A percentile compares a stretch with the other conserved stretches of the same genome.
phyloP scores from a whole-genome alignment of 2,797 vertebrate genomes.

The Syncerus caffer region DNA sequence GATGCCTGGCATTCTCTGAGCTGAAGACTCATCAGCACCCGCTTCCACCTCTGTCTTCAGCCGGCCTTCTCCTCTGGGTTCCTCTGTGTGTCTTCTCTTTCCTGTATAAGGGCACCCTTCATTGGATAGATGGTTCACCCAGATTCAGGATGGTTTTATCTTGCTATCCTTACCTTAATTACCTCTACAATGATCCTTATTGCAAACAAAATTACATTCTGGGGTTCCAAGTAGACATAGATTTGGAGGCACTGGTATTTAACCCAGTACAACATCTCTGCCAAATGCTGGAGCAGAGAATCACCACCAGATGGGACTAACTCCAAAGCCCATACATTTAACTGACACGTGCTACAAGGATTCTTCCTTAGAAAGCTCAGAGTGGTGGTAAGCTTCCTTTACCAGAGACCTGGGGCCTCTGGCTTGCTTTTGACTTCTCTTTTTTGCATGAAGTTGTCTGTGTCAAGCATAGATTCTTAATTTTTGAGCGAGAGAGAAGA shows the following conservation, averaged over 20 bases:
- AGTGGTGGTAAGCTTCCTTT: background rate
- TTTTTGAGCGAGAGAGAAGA: background rate
- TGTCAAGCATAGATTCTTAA: background rate
- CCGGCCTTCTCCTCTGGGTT: background rate
- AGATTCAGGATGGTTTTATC: background rate
- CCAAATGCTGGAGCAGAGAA: background rate
- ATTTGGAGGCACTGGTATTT: too few relatives aligned
- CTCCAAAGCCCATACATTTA: too few relatives aligned
- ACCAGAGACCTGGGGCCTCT: background rate
- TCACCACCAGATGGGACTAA: accelerated
- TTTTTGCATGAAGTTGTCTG: background rate
- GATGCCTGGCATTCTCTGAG: background rate
- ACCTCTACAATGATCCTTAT: background rate
- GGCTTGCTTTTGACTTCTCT: background rate
- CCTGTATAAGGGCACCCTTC: background rate
- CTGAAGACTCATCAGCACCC: accelerated
- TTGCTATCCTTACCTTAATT: background rate
- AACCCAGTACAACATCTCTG: background rate
- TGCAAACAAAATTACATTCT: too few relatives aligned
- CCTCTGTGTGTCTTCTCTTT: background rate
- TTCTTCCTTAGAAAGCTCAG: background rate
- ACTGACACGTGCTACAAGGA: accelerated
- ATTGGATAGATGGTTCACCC: background rate
- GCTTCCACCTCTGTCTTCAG: background rate
- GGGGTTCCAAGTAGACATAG: background rate